Evolutionary conservation across 2,113 vertebrate species (phyloP), one percentile per base, ranked within the genome.

Genomic region (Gambusia holbrooki): DNA sequence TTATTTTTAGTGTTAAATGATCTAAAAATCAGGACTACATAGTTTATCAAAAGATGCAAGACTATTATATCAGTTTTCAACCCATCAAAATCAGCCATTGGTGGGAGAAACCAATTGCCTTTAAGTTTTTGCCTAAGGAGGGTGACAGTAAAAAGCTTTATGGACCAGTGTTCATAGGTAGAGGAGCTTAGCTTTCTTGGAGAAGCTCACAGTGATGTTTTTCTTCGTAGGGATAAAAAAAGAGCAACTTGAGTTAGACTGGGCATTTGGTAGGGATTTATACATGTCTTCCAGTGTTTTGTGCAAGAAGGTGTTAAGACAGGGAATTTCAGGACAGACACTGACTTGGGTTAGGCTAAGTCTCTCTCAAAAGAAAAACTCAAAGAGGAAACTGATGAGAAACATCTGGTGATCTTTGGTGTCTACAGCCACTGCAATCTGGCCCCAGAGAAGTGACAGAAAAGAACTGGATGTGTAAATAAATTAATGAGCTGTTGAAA

Each of bases 81-180:
- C 51, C 40, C 40, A 48, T 25, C 64, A 67, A 77, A 84, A 86
- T 71, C 37, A 63, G 28, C 79, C 84, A 83, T 81, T 81, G 80
- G 73, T 66, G 29, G 65, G 27, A 76, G 77, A 40, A 70, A 60
- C 75, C 42, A 42, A 62, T 40, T 17, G 68, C 45, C 63, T 73
- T 69, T 63, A 40, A 30, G 30, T 70, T 74, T 61, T 62, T 66
- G 73, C 77, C 71, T 29, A 28, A 42, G 70, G 62, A 80, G 42
- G 61, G 35, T 19, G 80, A 75, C 66, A 73, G 66, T 70, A 79
- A 45, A 37, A 62, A 28, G 40, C 73, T 69, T 66, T 62, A 58
- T 61, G 66, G 81, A 77, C 79, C 63, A 58, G 65, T 32, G 27
- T 73, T 66, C 11, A 67, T 58, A 54, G 48, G 32, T 77, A 32